These are phyloP conservation scores for Lissocephala sabroskyi DNA, from an alignment of 2,888 invertebrate species.

Conservation along the genomic window DNA sequence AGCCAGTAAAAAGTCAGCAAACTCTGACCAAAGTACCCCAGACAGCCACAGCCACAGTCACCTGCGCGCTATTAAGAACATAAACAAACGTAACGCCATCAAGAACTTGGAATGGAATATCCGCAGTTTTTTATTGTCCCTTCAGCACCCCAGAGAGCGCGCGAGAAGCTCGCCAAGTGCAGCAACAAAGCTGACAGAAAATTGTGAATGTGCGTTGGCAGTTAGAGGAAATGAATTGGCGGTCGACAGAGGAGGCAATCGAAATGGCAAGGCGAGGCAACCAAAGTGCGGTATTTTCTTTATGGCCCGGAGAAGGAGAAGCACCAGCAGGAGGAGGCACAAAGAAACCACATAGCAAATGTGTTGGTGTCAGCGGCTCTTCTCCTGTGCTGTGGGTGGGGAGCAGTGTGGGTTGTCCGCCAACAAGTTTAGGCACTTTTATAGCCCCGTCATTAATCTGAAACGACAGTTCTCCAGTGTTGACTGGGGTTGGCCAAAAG, in stretches of 20 bases:
- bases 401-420: slow-evolving; percentile 28
- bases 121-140: slow-evolving; percentile 43
- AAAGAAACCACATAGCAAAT: no score
- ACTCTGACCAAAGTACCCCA: no score
- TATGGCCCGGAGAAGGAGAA: slow-evolving; percentile 24
- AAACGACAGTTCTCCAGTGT: slow-evolving; percentile 12
- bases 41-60: background rate
- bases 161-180: slow-evolving; percentile 54
- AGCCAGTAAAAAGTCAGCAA: background rate
- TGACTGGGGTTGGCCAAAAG: slow-evolving; percentile 13
- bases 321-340: no score
- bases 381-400: slow-evolving; percentile 9
- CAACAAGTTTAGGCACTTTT: slow-evolving; percentile 32
- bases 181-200: slow-evolving; percentile 8
- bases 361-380: slow-evolving; percentile 5
- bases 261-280: background rate
- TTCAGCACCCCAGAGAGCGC: background rate
- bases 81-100: slow-evolving; percentile 15
- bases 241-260: slow-evolving; percentile 9
- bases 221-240: slow-evolving; percentile 44
- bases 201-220: slow-evolving; percentile 46
- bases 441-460: slow-evolving; percentile 46
- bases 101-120: slow-evolving; percentile 39
- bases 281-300: slow-evolving; percentile 12
- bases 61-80: slow-evolving; percentile 19